Percentiles rank a stretch among this genome's conserved stretches.
phyloP scores from a whole-genome alignment of 2,113 vertebrate genomes.

The Perca fluviatilis region DNA sequence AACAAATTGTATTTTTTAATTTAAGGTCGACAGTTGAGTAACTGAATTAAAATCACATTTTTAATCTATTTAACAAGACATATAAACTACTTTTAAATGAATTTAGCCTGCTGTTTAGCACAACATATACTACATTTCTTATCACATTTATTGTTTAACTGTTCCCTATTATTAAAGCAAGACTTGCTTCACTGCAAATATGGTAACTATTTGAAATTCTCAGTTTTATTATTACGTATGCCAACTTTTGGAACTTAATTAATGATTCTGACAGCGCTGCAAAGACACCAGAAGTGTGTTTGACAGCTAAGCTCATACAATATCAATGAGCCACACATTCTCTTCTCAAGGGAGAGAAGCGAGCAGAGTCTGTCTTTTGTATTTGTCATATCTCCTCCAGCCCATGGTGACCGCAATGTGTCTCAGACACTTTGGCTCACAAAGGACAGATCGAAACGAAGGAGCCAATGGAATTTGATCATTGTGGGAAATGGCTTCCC shows the following conservation, averaged over 20 bases:
- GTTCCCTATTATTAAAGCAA: neutral
- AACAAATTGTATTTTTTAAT: neutral
- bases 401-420: slow-evolving; percentile 78
- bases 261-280: slow-evolving; percentile 36
- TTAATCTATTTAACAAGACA: neutral
- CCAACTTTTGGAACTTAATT: slow-evolving; percentile 32
- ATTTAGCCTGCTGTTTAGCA: neutral
- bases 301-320: slow-evolving; percentile 32
- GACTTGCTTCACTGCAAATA: neutral
- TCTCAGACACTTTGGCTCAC: slow-evolving; percentile 78
- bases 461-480: slow-evolving; percentile 62
- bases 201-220: slow-evolving; percentile 8
- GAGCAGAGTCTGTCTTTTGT: slow-evolving; percentile 65
- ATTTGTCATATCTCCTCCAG: slow-evolving; percentile 79
- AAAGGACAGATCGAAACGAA: slow-evolving; percentile 73
- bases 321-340: slow-evolving; percentile 52
- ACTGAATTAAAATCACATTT: neutral
- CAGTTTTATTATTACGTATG: slow-evolving; percentile 22
- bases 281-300: slow-evolving; percentile 26
- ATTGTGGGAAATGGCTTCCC: slow-evolving; percentile 72
- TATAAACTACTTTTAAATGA: slow-evolving; percentile 6
- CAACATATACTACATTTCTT: neutral
- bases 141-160: slow-evolving; percentile 4
- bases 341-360: slow-evolving; percentile 39
- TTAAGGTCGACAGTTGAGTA: neutral